Base-by-base conservation (phyloP, 1,140 invertebrate genomes). In the Dendroctonus ponderosae region DNA sequence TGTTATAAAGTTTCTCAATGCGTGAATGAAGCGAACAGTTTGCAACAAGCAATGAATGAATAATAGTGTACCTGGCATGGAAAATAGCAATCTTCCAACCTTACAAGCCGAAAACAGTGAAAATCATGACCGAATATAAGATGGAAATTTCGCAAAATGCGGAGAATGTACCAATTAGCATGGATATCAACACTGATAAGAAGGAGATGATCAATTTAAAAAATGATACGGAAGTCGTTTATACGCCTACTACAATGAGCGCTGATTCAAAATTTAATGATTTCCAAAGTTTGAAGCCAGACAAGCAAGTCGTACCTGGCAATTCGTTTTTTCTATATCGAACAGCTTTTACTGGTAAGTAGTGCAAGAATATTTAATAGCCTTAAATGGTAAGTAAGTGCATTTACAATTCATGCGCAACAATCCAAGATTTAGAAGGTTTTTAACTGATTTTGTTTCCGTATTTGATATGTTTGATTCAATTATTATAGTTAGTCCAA, bases 301-400 rank as follows among this genome's bases (percentile, higher is more conserved):
- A 67, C 7, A 52, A 53, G 12, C 8, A 41, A 7, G 42, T 42
- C 2, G 51, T 43, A 46, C 41, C 54, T 14, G 44, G 43, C 14
- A 39, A 53, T 44, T 50, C 65, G 41, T 5, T 42, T 11, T 67
- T 43, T 61, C 61, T 67, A 42, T 67, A 60, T 60, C 9, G 42
- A 37, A 60, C 57, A 43, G 39, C 57, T 12, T 67, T 60, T 50
- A n/a, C 54, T 52, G 65, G 65, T 67, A 54, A 67, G 65, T 59
- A 11, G 14, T 64, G 15, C 53, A 41, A 5, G 6, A 56, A 63
- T 38, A 40, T 41, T 63, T 11, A 11, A 2, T 4, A 46, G 8
- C 12, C 43, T 11, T 11, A 46, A 46, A 46, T 12, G 43, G 12
- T 46, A 11, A 12, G 8, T 12, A 46, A 5, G 41, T 7, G 6